phyloP scores from a whole-genome alignment of 2,888 invertebrate genomes.

The Drepanosiphum platanoidis region DNA sequence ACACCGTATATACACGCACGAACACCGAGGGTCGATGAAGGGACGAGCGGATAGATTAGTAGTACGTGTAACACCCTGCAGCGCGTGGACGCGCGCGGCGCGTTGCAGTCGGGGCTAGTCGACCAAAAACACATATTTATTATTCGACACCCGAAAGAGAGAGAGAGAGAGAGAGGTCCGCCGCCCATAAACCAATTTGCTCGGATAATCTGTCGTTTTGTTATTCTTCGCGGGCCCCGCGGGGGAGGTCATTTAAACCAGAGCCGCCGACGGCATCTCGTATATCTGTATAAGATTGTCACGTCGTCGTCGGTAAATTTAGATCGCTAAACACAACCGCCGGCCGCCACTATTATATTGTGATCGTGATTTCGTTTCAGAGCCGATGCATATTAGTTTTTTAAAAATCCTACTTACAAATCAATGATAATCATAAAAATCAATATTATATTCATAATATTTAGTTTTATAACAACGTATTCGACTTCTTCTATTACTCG shows the following conservation, averaged over 20 bases:
- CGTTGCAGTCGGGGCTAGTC: too few species aligned
- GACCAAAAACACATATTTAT: conserved; percentile 53
- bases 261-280: neutral
- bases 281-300: conserved; percentile 28
- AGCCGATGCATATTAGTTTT: too few species aligned
- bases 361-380: too few species aligned
- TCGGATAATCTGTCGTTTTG: conserved; percentile 47
- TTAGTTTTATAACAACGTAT: too few species aligned
- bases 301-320: conserved; percentile 33
- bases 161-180: too few species aligned
- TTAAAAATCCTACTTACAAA: too few species aligned
- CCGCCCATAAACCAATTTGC: conserved; percentile 45
- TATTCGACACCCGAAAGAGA: conserved; percentile 36
- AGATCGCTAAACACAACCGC: neutral
- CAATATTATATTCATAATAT: too few species aligned
- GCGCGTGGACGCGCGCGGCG: neutral
- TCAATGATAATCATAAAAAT: too few species aligned
- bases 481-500: too few species aligned
- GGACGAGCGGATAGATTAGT: neutral
- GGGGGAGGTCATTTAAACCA: conserved; percentile 31
- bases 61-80: neutral
- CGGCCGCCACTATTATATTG: neutral
- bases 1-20: neutral
- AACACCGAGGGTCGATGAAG: neutral
- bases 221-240: conserved; percentile 27